Evolutionary conservation across 2,888 invertebrate species (phyloP).

Genomic region (Morpho achilles): DNA sequence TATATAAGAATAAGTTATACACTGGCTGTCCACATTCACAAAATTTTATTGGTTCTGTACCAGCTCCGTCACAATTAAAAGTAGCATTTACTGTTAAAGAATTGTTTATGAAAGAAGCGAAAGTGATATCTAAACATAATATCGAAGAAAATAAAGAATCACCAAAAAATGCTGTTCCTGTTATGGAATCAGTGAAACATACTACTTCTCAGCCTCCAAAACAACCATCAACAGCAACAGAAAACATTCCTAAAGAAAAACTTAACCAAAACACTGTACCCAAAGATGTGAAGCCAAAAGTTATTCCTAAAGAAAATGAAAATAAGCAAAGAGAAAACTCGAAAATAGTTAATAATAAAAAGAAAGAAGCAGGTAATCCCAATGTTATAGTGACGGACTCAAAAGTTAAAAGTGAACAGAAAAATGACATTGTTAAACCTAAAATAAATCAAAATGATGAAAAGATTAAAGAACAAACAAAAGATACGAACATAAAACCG

Average conservation of each 20-base stretch:
- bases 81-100: conserved; percentile 46
- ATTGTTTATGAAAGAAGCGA: conserved; percentile 16
- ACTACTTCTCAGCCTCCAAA: neutral
- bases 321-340: conserved; percentile 1
- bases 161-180: conserved; percentile 22
- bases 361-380: no score
- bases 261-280: conserved; percentile 7
- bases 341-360: no score
- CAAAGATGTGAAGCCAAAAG: conserved; percentile 11
- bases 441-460: no score
- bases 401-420: neutral
- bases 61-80: conserved; percentile 72
- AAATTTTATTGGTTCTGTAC: conserved; percentile 82
- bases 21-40: conserved; percentile 83
- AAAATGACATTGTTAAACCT: no score
- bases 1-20: conserved; percentile 82
- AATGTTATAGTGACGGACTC: no score
- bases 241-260: conserved; percentile 10
- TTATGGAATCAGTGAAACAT: conserved; percentile 11
- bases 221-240: conserved; percentile 8
- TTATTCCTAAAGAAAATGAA: conserved; percentile 10
- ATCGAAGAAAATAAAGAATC: conserved; percentile 25
- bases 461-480: conserved; percentile 2
- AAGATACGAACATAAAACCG: conserved; percentile 11
- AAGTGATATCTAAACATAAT: conserved; percentile 21